These are phyloP conservation scores for Paragorgia papillata DNA, from an alignment of 92 coral and sea anemone species.

Conservation along the genomic window DNA sequence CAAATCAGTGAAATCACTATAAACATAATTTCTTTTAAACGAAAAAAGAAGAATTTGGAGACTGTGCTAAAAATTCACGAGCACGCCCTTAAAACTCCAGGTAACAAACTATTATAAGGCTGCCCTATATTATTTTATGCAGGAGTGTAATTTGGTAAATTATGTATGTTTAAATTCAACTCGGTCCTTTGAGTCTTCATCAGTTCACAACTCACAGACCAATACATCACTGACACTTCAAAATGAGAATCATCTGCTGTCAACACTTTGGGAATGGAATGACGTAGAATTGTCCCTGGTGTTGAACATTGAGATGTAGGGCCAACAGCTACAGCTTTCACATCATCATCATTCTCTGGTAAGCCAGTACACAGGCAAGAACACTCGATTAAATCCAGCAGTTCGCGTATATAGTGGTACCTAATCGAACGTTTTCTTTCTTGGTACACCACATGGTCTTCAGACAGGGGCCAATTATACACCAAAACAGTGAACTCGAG, in stretches of 20 bases:
- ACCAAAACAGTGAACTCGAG: not conserved
- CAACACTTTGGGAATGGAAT: slow-evolving; percentile 6
- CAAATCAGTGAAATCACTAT: too few relatives aligned
- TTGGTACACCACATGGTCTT: slow-evolving; percentile 9
- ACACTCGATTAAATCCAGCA: not conserved
- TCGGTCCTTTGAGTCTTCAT: too few relatives aligned
- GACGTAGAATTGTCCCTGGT: slow-evolving; percentile 18
- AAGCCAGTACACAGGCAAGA: slow-evolving; percentile 6
- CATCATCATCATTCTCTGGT: slow-evolving; percentile 14
- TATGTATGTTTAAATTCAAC: too few relatives aligned
- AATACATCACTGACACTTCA: not conserved
- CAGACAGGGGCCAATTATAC: slow-evolving; percentile 18
- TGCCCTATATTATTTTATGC: too few relatives aligned
- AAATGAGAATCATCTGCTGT: not conserved
- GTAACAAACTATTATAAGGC: too few relatives aligned
- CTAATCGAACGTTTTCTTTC: not conserved
- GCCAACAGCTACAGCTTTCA: too few relatives aligned
- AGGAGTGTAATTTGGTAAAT: too few relatives aligned
- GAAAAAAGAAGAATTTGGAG: too few relatives aligned
- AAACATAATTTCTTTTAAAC: too few relatives aligned
- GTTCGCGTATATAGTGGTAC: not conserved
- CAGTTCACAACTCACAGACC: slow-evolving; percentile 18
- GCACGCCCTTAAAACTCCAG: too few relatives aligned
- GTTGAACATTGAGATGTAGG: too few relatives aligned
- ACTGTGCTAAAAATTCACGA: too few relatives aligned